Base-by-base conservation (phyloP, 2,797 vertebrate species). In the Kryptolebias ocellatus region DNA sequence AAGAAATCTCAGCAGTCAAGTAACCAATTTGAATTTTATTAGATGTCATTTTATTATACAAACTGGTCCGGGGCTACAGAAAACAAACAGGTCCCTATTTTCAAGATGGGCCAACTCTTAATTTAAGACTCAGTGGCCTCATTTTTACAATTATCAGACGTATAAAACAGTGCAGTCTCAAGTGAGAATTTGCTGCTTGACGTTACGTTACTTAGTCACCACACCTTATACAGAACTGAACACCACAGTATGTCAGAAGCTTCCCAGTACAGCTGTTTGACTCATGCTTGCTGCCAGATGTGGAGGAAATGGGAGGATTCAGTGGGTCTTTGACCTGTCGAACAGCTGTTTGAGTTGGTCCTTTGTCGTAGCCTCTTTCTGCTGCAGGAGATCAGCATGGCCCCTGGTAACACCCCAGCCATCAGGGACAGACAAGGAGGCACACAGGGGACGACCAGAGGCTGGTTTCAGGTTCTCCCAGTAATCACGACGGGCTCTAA, bases 401-500 rank as follows among this genome's bases (percentile, higher is more conserved):
- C 98, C 97, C 90, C 95, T 98, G 76, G 97, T 99, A 71, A 99
- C 92, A 14, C 97, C 97, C 98, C 98, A 99, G 78, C 90, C 70
- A 50, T 96, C 95, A 0, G 98, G 95, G 54, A 50, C 24, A n/a
- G 98, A 95, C 93, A 98, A n/a, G 4, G 96, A 95, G 53, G 97
- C 85, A 80, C 95, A 97, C 54, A 87, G 92, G 0, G 97, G 97
- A 53, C 96, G 95, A 16, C 98, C 97, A 0, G 97, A 97, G 20
- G 96, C 96, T 51, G 98, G 95, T 73, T 90, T 94, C 78, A 99
- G 90, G 67, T 92, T 95, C 90, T 98, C 95, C 97, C 98, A 99
- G 88, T 98, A 99, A 37, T 96, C 93, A 66, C 94, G 96, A 46
- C 96, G 96, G 75, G 97, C 96, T 90, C 98, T 99, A 31, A n/a